These are phyloP conservation scores for Colletes latitarsis DNA, from an alignment of 1,140 invertebrate genomes.

Conservation along the genomic window DNA sequence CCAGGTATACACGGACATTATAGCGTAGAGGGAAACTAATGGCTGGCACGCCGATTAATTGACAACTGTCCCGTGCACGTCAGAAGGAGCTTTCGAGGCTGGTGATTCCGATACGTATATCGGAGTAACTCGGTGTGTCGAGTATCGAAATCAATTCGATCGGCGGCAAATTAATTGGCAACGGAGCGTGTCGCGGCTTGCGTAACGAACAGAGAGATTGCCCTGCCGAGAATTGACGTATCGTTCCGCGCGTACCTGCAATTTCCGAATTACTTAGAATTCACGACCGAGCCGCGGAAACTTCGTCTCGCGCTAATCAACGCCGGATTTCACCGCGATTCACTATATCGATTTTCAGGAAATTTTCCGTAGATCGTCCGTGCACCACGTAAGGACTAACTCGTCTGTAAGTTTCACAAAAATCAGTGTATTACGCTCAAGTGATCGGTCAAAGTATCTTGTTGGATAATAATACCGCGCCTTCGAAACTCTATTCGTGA, in stretches of 20 bases:
- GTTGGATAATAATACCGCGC: too few relatives aligned
- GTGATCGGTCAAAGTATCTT: too few relatives aligned
- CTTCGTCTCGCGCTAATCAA: background rate
- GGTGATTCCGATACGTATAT: slow-evolving; percentile 28
- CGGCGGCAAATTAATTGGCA: slow-evolving; percentile 53
- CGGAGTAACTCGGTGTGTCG: slow-evolving; percentile 25
- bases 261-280: slow-evolving; percentile 39
- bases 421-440: too few relatives aligned
- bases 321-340: background rate
- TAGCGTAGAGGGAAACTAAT: slow-evolving; percentile 28
- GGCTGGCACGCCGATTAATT: slow-evolving; percentile 48
- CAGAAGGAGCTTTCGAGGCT: slow-evolving; percentile 27
- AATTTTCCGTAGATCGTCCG: background rate
- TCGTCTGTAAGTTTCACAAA: too few relatives aligned
- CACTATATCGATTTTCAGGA: background rate
- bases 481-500: too few relatives aligned
- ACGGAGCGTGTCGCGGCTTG: slow-evolving; percentile 41
- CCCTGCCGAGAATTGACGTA: slow-evolving; percentile 42
- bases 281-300: background rate
- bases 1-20: slow-evolving; percentile 30
- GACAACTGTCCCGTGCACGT: slow-evolving; percentile 48
- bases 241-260: slow-evolving; percentile 23
- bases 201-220: slow-evolving; percentile 30
- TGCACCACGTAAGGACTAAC: too few relatives aligned
- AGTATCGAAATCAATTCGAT: slow-evolving; percentile 54